phyloP scores from a whole-genome alignment of 2,113 vertebrate species.

The Dascyllus trimaculatus region DNA sequence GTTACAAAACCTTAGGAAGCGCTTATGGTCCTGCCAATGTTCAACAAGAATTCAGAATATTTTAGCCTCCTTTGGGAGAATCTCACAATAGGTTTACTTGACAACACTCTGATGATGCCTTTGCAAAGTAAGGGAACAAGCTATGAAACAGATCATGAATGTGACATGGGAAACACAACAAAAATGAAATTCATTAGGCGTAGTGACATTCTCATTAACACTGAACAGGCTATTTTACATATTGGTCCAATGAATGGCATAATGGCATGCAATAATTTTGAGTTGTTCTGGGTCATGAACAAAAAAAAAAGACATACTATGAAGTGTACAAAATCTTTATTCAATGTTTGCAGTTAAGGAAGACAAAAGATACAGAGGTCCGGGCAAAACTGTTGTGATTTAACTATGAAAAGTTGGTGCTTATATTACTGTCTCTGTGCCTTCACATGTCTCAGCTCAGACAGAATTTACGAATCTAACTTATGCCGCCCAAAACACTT shows the following conservation, averaged over 20 bases:
- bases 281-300: conserved; percentile 33
- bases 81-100: conserved; percentile 3
- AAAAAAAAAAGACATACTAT: conserved; percentile 11
- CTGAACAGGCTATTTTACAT: conserved; percentile 35
- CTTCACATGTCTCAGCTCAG: conserved; percentile 21
- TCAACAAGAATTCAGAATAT: conserved; percentile 28
- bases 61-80: conserved; percentile 11
- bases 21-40: conserved; percentile 38
- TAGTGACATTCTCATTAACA: conserved; percentile 31
- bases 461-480: conserved; percentile 2
- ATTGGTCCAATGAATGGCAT: conserved; percentile 12
- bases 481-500: conserved; percentile 22
- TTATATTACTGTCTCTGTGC: background rate
- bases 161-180: conserved; percentile 28
- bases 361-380: conserved; percentile 13
- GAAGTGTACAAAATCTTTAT: conserved; percentile 27
- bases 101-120: conserved; percentile 7
- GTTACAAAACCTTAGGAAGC: conserved; percentile 33
- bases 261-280: conserved; percentile 50
- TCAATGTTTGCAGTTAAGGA: conserved; percentile 15
- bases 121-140: conserved; percentile 47
- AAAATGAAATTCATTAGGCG: conserved; percentile 1
- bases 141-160: conserved; percentile 37
- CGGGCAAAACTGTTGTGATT: conserved; percentile 29
- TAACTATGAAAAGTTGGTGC: conserved; percentile 21